These are phyloP conservation scores for Acrocyrtus sp. DNA, from an alignment of 2,888 invertebrate species.

Conservation along the genomic window DNA sequence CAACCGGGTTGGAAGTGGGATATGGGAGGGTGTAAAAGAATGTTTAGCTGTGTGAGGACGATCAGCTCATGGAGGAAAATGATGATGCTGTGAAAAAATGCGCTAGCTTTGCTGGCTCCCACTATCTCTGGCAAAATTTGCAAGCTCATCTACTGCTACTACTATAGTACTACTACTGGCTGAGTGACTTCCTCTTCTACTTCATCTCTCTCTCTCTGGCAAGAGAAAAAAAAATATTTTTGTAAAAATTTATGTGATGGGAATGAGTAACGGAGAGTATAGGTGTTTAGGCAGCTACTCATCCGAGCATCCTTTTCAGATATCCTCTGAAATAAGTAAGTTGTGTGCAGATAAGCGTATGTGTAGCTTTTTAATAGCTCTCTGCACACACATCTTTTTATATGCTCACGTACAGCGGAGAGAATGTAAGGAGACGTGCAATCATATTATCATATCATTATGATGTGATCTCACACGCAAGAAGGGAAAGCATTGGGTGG, in stretches of 20 bases:
- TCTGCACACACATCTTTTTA: no score
- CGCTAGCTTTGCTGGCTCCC: no score
- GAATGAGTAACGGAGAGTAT: no score
- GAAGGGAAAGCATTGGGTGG: slow-evolving; percentile 6
- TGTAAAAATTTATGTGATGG: no score
- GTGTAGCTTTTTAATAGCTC: no score
- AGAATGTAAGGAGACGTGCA: no score
- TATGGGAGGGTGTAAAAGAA: not conserved
- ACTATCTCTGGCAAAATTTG: slow-evolving; percentile 35
- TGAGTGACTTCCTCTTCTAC: not conserved
- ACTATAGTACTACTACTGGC: not conserved
- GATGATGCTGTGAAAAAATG: slow-evolving; percentile 10
- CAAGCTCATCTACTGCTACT: slow-evolving; percentile 19
- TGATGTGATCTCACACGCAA: slow-evolving; percentile 9
- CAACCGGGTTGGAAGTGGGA: no score
- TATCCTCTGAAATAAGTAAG: no score
- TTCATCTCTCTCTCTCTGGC: slow-evolving; percentile 1
- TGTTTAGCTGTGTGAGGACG: not conserved
- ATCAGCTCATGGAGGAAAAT: not conserved
- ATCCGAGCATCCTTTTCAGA: no score
- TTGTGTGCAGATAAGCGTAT: no score
- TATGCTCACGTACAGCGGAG: no score
- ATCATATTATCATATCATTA: slow-evolving; percentile 15
- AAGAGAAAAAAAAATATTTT: slow-evolving; percentile 7
- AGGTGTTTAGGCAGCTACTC: no score